Evolutionary conservation across 1,140 invertebrate species (phyloP).

Genomic region (Drosophila sucinea): DNA sequence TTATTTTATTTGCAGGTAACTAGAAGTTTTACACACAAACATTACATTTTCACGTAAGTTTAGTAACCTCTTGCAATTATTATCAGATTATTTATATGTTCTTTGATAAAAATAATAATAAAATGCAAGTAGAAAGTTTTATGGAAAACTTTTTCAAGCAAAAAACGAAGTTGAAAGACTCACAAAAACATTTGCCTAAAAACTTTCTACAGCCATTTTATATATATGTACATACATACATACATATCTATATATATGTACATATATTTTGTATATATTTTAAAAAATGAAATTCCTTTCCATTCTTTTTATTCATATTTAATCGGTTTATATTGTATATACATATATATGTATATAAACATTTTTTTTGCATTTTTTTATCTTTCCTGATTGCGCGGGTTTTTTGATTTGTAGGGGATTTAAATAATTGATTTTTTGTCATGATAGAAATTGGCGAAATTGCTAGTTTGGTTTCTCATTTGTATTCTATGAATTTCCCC

Average conservation of each 20-base stretch:
- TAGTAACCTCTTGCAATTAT: slow-evolving; percentile 8
- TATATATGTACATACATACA: background rate
- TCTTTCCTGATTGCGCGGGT: background rate
- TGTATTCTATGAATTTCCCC: background rate
- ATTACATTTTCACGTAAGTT: slow-evolving; percentile 1
- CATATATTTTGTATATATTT: background rate
- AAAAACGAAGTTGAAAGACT: slow-evolving; percentile 1
- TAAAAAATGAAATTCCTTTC: background rate
- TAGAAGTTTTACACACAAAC: background rate
- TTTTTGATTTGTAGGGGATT: background rate
- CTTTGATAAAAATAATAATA: background rate
- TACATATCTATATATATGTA: background rate
- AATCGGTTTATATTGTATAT: background rate
- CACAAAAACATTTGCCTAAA: background rate
- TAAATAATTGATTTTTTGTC: slow-evolving; percentile 36
- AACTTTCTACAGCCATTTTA: background rate
- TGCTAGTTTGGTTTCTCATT: slow-evolving; percentile 3
- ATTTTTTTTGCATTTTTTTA: background rate
- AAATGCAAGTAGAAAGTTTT: background rate
- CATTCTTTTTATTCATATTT: slow-evolving; percentile 1
- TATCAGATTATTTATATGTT: background rate
- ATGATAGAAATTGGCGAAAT: background rate
- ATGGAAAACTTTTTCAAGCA: background rate
- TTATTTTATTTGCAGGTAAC: slow-evolving; percentile 4
- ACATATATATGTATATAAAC: background rate